Evolutionary conservation across 2,797 vertebrate species (phyloP), one percentile per base, ranked within the genome.

Genomic region (Psittacula derbiana): DNA sequence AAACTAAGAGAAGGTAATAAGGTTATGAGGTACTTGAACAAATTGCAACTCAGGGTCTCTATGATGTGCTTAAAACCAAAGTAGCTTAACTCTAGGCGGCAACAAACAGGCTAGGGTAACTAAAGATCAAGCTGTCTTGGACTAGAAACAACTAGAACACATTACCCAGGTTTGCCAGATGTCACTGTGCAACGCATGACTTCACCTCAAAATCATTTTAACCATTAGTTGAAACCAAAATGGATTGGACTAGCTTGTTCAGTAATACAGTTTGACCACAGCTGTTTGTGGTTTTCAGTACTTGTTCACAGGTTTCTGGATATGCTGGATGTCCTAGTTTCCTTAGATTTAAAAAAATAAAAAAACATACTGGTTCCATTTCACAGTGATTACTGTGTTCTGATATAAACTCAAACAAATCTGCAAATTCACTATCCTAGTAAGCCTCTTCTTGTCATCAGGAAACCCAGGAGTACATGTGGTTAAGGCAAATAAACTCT

Each of bases 61-160:
- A 13, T 41, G 36, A 58, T 11, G 21, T 19, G 30, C 73, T 57
- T 86, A 50, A 62, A 80, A 69, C 0, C 28, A 65, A 69, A 66
- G 53, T 25, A 64, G 13, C 30, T 81, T 66, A 70, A 85, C 23
- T 78, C 8, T 28, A 62, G n/a, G 30, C 27, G 83, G 40, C 4
- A 15, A 70, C 4, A 11, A 76, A 58, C 31, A 88, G 57, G 18
- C 60, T 83, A 53, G 46, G 33, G 38, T 90, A 90, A 86, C 52
- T 91, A 62, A 81, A 96, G 79, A 92, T 92, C 65, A 86, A 60
- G 31, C 40, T 88, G 12, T 90, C 73, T 85, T 83, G 79, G 82
- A 71, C 88, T 73, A 94, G 71, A 79, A 96, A 52, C n/a, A 89
- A 58, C 33, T 16, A 73, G 80, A 90, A 86, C 58, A 66, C 17